Conservation (phyloP, 2,797 vertebrate genomes). For the Catamblyrhynchus diadema region DNA sequence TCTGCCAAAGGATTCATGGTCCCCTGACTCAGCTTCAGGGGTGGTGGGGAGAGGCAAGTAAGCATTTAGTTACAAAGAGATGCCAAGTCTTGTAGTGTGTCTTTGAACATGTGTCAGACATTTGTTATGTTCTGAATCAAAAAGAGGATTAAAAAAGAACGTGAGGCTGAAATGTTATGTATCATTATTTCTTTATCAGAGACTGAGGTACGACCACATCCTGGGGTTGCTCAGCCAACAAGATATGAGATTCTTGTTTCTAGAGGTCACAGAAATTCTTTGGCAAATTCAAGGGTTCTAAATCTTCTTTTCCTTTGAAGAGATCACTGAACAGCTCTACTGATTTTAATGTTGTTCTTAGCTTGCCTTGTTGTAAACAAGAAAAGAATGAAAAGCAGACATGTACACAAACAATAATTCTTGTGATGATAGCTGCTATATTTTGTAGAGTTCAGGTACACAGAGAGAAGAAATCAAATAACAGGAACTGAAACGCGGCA, state of each 20-base stretch:
- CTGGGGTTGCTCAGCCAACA: background rate
- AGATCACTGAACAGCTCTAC: background rate
- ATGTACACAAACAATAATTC: background rate
- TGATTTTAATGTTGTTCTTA: background rate
- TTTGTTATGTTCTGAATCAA: background rate
- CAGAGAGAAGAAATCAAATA: background rate
- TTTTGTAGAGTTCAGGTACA: background rate
- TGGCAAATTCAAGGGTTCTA: background rate
- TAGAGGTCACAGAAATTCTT: background rate
- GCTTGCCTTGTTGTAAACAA: background rate
- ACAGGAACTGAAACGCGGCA: background rate
- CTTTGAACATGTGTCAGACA: background rate
- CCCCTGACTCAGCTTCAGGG: background rate
- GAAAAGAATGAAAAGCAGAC: background rate
- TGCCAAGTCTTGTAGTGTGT: background rate
- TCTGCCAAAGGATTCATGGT: background rate
- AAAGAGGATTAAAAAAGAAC: background rate
- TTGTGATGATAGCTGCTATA: background rate
- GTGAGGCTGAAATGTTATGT: background rate
- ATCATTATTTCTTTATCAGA: background rate
- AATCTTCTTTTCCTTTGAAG: background rate
- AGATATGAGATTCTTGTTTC: background rate
- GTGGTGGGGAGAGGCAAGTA: background rate
- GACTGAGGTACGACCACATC: background rate
- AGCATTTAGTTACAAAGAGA: background rate